phyloP scores from a whole-genome alignment of 37 sponge, comb jelly and placozoan genomes.

The Halisarca cf. caerulea region DNA sequence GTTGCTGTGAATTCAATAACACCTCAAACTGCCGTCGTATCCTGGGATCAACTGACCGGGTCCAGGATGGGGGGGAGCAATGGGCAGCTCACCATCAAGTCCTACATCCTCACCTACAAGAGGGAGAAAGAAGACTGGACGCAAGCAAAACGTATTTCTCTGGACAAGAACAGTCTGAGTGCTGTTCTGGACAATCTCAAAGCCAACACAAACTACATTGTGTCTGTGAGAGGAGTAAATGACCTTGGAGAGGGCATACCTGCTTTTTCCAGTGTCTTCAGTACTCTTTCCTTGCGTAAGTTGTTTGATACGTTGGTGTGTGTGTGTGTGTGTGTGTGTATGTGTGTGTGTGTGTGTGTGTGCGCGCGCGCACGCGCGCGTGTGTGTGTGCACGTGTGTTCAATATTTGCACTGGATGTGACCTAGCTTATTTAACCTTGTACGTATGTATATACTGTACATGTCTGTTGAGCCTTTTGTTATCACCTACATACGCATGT shows the following conservation, averaged over 20 bases:
- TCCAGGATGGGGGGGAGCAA: neutral
- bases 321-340: neutral
- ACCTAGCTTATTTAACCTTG: no score
- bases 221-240: neutral
- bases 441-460: no score
- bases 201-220: neutral
- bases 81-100: neutral
- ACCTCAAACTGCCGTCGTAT: neutral
- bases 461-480: no score
- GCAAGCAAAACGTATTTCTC: neutral
- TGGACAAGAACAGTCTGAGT: no score
- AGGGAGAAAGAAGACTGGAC: neutral
- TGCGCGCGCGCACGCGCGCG: neutral
- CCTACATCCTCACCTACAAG: constrained; percentile 2
- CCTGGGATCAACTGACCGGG: constrained; percentile 2
- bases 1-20: neutral
- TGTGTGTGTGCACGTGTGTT: no score
- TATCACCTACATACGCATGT: no score
- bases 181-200: neutral
- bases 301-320: neutral
- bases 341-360: no score
- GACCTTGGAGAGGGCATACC: constrained; percentile 2
- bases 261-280: neutral
- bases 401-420: no score
- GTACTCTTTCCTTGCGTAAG: neutral